Base-by-base conservation (phyloP, 2,113 vertebrate genomes). In the Sprattus sprattus region DNA sequence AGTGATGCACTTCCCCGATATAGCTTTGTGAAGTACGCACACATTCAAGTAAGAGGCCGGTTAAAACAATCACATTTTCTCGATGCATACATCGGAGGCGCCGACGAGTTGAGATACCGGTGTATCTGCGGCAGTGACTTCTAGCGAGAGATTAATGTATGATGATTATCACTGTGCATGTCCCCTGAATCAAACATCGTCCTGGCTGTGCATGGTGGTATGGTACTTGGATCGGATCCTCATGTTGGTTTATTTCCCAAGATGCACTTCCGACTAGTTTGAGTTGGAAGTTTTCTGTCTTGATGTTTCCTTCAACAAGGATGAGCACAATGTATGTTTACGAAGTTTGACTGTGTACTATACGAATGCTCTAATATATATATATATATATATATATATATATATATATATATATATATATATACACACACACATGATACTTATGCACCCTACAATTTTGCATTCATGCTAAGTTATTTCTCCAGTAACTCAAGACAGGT, bases 161-260 rank as follows among this genome's bases (percentile, higher is more conserved):
- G 84, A 85, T 83, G 86, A 67, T 84, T 45, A 90, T 88, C 84
- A 88, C 86, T 81, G 85, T 89, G 90, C 83, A 85, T 89, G 88
- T 88, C 86, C 83, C 84, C 88, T 88, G 90, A 87, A 87, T 82
- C 86, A 88, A 82, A 89, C 90, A 87, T 86, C 64, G 87, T 85
- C 87, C 46, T 64, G 86, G 67, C 83, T 64, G 87, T 92, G 88
- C 93, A 92, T 91, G 93, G 88, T 84, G 84, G 88, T 87, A 87
- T 84, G 82, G 88, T 87, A 86, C 83, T 89, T 84, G 91, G 90
- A 92, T 93, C 93, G 89, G 82, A 90, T 94, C 92, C 95, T 95
- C 95, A 96, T 96, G 92, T 95, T 95, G 93, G 83, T 93, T 89
- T 89, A 92, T 94, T 95, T 96, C 95, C 95, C 95, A 96, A 92